phyloP scores from a whole-genome alignment of 2,797 vertebrate genomes.

The Pogonophryne albipinna region DNA sequence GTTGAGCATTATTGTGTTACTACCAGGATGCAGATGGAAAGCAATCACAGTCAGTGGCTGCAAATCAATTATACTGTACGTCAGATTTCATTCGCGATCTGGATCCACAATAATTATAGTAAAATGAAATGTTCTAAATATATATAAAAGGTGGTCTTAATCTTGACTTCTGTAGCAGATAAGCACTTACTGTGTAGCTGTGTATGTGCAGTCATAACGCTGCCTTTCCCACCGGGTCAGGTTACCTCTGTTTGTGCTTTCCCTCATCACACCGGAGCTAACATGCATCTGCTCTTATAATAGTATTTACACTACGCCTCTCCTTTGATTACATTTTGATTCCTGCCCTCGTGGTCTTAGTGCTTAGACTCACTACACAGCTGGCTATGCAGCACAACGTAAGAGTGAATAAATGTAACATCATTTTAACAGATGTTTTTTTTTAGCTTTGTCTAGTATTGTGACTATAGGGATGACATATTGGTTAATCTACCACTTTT shows the following conservation, averaged over 20 bases:
- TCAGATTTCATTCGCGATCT: neutral
- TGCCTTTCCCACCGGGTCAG: conserved; percentile 38
- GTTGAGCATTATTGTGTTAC: neutral
- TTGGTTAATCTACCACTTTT: neutral
- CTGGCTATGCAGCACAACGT: conserved; percentile 7
- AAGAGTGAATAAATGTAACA: too few relatives aligned
- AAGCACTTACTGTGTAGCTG: conserved; percentile 10
- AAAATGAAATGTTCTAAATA: neutral
- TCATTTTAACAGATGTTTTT: neutral
- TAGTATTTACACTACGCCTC: conserved; percentile 45
- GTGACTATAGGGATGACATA: neutral
- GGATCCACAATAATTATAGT: conserved; percentile 6
- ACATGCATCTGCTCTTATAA: conserved; percentile 39
- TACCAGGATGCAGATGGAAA: conserved; percentile 18
- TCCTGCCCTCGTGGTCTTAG: neutral
- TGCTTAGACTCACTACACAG: conserved; percentile 21
- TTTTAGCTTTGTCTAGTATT: neutral
- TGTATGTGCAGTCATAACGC: conserved; percentile 46
- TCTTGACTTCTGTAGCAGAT: conserved; percentile 20
- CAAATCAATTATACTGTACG: too few relatives aligned
- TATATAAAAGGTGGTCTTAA: conserved; percentile 25
- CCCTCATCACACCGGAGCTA: neutral
- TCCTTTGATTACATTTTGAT: conserved; percentile 3
- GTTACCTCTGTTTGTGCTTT: conserved; percentile 49
- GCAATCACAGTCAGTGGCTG: conserved; percentile 16